Percentiles rank a stretch among this genome's conserved stretches.
These are phyloP conservation scores for Elanus axillaris DNA, from an alignment of 2,113 vertebrate species.

Conservation along the genomic window DNA sequence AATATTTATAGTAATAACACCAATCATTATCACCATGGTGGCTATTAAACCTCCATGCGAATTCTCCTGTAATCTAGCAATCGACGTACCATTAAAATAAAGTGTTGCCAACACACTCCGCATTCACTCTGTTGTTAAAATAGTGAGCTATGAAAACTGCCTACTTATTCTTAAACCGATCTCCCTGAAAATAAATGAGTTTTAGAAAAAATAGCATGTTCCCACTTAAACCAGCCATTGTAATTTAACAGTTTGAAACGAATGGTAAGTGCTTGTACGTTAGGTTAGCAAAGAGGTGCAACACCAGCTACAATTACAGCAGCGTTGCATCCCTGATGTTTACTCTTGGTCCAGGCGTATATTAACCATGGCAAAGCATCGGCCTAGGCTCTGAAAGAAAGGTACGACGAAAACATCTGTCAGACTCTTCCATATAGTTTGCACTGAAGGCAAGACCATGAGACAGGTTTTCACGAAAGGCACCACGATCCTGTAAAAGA, in stretches of 20 bases:
- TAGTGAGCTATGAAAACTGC: constrained; percentile 6
- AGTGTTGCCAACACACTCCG: constrained; percentile 24
- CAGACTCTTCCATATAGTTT: constrained; percentile 84
- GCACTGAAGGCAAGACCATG: constrained; percentile 82
- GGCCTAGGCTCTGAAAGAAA: constrained; percentile 79
- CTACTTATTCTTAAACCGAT: constrained; percentile 12
- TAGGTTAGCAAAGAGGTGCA: constrained; percentile 34
- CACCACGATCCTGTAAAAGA: constrained; percentile 83
- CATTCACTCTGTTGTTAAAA: background rate
- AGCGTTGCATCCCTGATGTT: background rate
- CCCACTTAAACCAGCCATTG: constrained; percentile 49
- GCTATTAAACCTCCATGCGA: background rate
- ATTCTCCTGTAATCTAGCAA: background rate
- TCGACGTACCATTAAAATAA: constrained; percentile 52
- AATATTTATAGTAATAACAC: background rate
- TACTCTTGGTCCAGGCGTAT: constrained; percentile 71
- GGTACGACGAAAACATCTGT: constrained; percentile 79
- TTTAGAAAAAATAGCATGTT: constrained; percentile 37
- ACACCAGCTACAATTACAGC: constrained; percentile 36
- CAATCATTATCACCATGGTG: background rate
- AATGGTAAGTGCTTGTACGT: constrained; percentile 45
- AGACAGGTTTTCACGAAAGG: constrained; percentile 85
- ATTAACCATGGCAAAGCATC: constrained; percentile 77
- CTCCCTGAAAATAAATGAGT: constrained; percentile 33
- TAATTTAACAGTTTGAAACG: constrained; percentile 33